A percentile compares a stretch with the other conserved stretches of the same genome.
Evolutionary conservation across 1,140 invertebrate genomes (phyloP).

Genomic region (Stegodyphus dumicola): DNA sequence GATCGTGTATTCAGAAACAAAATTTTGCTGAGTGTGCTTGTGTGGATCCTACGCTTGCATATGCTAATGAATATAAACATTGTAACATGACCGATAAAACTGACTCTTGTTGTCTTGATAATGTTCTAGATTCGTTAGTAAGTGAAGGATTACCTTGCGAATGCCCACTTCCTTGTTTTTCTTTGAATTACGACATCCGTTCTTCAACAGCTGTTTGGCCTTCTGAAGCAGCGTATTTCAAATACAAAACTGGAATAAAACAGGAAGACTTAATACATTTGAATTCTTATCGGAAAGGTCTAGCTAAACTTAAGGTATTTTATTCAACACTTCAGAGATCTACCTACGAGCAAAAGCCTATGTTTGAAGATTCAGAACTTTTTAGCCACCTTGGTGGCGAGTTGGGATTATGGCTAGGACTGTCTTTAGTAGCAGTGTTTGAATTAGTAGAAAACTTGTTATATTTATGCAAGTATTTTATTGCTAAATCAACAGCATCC

Average conservation of each 20-base stretch:
- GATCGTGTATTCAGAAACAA: constrained; percentile 13
- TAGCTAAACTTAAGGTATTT: constrained; percentile 2
- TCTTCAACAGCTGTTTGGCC: neutral
- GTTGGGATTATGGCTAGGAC: constrained; percentile 31
- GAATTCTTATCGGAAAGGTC: neutral
- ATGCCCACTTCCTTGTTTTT: neutral
- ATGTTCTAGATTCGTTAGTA: neutral
- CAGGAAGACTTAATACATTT: neutral
- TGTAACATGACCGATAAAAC: neutral
- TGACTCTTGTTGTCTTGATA: neutral
- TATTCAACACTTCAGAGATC: neutral
- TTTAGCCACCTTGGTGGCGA: constrained; percentile 35
- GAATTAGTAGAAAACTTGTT: constrained; percentile 20
- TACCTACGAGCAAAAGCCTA: constrained; percentile 2
- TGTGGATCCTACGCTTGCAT: neutral
- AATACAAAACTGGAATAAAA: neutral
- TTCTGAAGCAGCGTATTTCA: neutral
- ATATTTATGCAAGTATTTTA: neutral
- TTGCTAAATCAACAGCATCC: no score
- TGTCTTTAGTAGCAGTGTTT: constrained; percentile 18
- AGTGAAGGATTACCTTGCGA: neutral
- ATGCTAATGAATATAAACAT: no score
- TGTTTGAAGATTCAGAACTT: constrained; percentile 45
- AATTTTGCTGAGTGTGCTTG: constrained; percentile 18
- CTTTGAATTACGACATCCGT: neutral